Evolutionary conservation across 2,888 invertebrate genomes (phyloP), one percentile per base, ranked within the genome.

Genomic region (Drosophila putrida): DNA sequence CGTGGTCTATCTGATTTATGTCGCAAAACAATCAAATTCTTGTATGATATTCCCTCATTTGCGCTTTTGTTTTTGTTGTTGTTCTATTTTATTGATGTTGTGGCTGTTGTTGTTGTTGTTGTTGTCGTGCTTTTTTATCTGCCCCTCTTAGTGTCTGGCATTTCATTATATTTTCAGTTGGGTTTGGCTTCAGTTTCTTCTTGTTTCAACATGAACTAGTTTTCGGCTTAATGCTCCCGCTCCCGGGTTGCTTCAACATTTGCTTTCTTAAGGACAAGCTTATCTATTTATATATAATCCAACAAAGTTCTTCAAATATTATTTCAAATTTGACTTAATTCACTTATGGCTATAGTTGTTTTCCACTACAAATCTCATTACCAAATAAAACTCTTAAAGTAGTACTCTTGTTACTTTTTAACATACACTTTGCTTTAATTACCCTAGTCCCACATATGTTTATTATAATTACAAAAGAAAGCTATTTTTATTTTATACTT

Each of bases 11-110:
- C 78, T 71, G 84, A 88, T 83, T 88, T 86, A 75, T 71, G 78
- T 67, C 75, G 67, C 65, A 59, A 75, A 82, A 63, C 84, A 86
- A 88, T 83, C 77, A 86, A 86, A 88, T 88, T 77, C 88, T 86
- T 70, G 58, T 68, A 57, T 62, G 61, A 41, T 65, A 63, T 62
- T 72, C 62, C 65, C 75, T 62, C 55, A 58, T 58, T 70, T 46
- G 68, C 54, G 53, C 47, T 59, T 67, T 64, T 51, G 55, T 70
- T 66, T 62, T 44, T 46, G 36, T 50, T 51, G 44, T 50, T 46
- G 39, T 47, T 58, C 69, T 43, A 61, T 57, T 53, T 58, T 25
- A 15, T 31, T 20, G n/a, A 43, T 44, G 36, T 15, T 44, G 10
- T 15, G 39, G 20, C 4, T 8, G 31, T 31, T 6, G 6, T 54